These are phyloP conservation scores for Mellilla xanthometata DNA, from an alignment of 2,888 invertebrate species.

Conservation along the genomic window DNA sequence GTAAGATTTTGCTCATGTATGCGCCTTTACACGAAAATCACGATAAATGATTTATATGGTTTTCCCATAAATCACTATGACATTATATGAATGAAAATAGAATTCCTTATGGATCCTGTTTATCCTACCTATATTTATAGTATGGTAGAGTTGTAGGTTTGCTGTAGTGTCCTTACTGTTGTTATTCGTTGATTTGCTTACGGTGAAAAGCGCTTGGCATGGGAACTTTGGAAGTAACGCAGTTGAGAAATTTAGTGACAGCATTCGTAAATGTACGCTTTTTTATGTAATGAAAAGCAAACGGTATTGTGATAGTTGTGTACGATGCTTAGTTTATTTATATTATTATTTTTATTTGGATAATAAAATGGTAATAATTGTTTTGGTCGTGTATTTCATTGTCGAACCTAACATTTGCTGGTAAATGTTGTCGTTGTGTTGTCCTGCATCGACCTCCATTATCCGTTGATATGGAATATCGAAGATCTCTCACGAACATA, in stretches of 20 bases:
- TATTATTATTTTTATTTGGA: slow-evolving; percentile 56
- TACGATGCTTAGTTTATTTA: slow-evolving; percentile 72
- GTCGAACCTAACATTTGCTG: slow-evolving; percentile 52
- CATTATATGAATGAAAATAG: too few relatives aligned
- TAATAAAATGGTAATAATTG: slow-evolving; percentile 72
- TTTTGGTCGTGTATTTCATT: slow-evolving; percentile 69
- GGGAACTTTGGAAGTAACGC: slow-evolving; percentile 23
- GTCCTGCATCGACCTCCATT: slow-evolving; percentile 24
- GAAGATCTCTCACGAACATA: neutral
- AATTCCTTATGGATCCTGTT: too few relatives aligned
- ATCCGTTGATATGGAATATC: too few relatives aligned
- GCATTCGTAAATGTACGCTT: slow-evolving; percentile 33
- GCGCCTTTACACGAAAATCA: too few relatives aligned
- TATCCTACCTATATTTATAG: too few relatives aligned
- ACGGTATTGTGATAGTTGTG: slow-evolving; percentile 76
- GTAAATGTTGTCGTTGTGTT: slow-evolving; percentile 39
- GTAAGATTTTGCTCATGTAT: too few relatives aligned
- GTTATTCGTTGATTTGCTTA: slow-evolving; percentile 17
- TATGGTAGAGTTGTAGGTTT: too few relatives aligned
- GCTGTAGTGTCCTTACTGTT: slow-evolving; percentile 6
- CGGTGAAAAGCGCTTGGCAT: slow-evolving; percentile 27
- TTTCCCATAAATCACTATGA: too few relatives aligned
- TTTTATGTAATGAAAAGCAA: slow-evolving; percentile 34
- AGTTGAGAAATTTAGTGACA: slow-evolving; percentile 56
- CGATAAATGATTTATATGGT: too few relatives aligned